A percentile compares a stretch with the other conserved stretches of the same genome.
Conservation (phyloP, 2,888 invertebrate genomes). For the Eupeodes luniger region DNA sequence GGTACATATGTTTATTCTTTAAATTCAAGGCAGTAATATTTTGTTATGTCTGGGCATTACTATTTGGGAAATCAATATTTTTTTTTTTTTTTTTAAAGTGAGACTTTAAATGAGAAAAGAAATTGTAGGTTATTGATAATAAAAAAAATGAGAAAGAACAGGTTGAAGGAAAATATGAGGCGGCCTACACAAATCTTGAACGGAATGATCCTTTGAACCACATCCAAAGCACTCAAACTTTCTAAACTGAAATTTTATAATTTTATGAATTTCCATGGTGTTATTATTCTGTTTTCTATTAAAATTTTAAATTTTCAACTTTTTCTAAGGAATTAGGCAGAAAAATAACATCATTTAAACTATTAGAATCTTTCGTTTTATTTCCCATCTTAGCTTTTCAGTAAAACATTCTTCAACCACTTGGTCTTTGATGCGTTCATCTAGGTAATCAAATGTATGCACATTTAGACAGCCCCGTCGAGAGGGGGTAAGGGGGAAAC, state of each 20-base stretch:
- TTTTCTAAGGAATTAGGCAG: background rate
- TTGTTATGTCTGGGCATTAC: too few relatives aligned
- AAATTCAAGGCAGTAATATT: too few relatives aligned
- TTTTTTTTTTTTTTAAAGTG: too few relatives aligned
- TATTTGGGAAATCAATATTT: too few relatives aligned
- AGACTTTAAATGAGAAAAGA: too few relatives aligned
- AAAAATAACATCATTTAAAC: conserved; percentile 6
- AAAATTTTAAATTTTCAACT: conserved; percentile 7
- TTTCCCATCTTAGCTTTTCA: background rate
- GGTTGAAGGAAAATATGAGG: too few relatives aligned
- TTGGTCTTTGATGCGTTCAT: conserved; percentile 9
- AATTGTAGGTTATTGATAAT: too few relatives aligned
- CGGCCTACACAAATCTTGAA: too few relatives aligned
- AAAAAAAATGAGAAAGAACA: too few relatives aligned
- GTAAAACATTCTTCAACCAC: conserved; percentile 1
- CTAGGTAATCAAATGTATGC: background rate
- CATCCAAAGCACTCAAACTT: conserved; percentile 1
- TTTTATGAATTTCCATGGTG: conserved; percentile 1
- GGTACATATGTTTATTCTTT: too few relatives aligned
- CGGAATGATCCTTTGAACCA: conserved; percentile 1
- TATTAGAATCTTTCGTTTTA: conserved; percentile 1
- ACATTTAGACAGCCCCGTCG: background rate
- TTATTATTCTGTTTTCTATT: conserved; percentile 7
- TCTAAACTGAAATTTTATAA: background rate
- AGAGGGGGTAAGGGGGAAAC: too few relatives aligned